These are phyloP conservation scores for Saxicola maurus DNA, from an alignment of 2,797 vertebrate genomes.

Conservation along the genomic window DNA sequence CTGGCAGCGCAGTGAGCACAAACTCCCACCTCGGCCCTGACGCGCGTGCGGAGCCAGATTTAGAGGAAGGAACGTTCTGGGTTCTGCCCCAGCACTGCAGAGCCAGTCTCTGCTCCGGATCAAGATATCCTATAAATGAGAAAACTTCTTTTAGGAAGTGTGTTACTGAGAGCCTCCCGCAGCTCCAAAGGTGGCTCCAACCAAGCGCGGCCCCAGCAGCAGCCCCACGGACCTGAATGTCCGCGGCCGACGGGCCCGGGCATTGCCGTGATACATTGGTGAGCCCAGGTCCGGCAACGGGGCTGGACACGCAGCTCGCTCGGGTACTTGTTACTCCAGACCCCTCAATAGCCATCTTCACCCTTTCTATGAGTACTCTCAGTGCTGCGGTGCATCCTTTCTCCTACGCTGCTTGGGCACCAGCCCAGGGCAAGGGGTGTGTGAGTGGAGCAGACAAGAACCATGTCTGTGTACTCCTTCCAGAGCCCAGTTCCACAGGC, in stretches of 20 bases:
- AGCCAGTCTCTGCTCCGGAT: no score
- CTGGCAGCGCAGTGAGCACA: not conserved
- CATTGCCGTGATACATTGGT: not conserved
- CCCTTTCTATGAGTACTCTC: accelerated
- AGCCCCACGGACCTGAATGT: not conserved
- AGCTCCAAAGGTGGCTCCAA: not conserved
- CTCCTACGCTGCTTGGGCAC: not conserved
- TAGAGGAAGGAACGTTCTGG: not conserved
- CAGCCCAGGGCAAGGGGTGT: not conserved
- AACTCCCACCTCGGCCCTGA: no score
- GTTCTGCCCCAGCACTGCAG: accelerated
- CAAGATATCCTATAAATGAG: not conserved
- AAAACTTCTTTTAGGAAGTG: not conserved
- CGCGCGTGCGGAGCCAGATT: no score
- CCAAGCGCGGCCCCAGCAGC: not conserved
- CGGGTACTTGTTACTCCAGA: not conserved
- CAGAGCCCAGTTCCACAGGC: not conserved
- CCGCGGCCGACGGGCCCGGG: not conserved
- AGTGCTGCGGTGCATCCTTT: not conserved
- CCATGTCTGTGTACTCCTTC: accelerated
- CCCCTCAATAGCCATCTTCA: not conserved
- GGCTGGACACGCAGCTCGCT: not conserved
- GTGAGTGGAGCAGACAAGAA: not conserved
- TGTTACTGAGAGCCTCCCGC: not conserved
- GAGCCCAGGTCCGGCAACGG: not conserved